Base-by-base conservation (phyloP, 2,113 vertebrate genomes). In the Lota lota region DNA sequence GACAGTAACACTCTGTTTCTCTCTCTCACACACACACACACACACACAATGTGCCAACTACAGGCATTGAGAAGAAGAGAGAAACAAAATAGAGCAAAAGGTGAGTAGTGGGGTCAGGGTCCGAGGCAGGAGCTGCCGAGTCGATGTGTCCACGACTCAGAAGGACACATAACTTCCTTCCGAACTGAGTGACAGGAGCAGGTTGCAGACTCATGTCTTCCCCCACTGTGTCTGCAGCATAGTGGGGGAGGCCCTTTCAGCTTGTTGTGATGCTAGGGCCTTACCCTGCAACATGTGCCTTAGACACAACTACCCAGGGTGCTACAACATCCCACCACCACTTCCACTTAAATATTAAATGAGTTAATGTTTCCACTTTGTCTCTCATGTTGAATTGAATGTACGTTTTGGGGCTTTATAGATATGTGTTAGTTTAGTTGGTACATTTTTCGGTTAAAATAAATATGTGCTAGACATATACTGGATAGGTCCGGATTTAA, bases 11-110 rank as follows among this genome's bases (percentile, higher is more conserved):
- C 80, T 82, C 85, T 83, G 78, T 73, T 70, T 67, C 68, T 81
- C 86, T 83, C 77, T 73, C 72, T 67, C 68, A 78, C 58, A 73
- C 72, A 75, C 68, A 79, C 24, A 33, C 65, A 47, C 70, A 40
- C 58, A 19, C 60, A 51, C 61, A 63, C 67, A 85, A 88, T 86
- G 75, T 87, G 90, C 87, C 82, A 85, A 70, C 87, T 89, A 61
- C 85, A 33, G 90, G 84, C 83, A 79, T 87, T 85, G 67, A 72
- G 40, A 36, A 58, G 7, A 6, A 22, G 3, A 17, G n/a, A 64
- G 18, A 64, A 15, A 50, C 4, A 40, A 15, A 65, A 36, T 18
- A 67, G 50, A n/a, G 16, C 28, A 61, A 24, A 54, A 5, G 58
- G 36, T n/a, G 22, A 22, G n/a, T 5, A 18, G n/a, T 21, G 17